These are phyloP conservation scores for Procambarus virginalis DNA, from an alignment of 1,140 invertebrate species.

Conservation along the genomic window DNA sequence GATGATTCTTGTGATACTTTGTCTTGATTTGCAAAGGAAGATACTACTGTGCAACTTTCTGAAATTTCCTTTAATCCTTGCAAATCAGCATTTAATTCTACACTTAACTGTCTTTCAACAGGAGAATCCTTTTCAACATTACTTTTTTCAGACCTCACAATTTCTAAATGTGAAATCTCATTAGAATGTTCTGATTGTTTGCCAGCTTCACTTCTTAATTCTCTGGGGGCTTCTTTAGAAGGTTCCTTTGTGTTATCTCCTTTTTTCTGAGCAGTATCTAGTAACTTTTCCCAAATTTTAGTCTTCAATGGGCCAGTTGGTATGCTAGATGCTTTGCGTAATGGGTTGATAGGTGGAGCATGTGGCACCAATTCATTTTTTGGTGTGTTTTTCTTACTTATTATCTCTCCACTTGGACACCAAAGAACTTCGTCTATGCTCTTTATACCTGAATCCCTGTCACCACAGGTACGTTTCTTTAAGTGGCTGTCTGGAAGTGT, in stretches of 20 bases:
- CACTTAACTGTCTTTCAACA: neutral
- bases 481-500: neutral
- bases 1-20: neutral
- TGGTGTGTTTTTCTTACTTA: neutral
- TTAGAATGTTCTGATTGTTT: neutral
- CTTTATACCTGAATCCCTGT: neutral
- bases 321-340: neutral
- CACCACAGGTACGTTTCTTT: neutral
- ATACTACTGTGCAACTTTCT: neutral
- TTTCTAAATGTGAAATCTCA: neutral
- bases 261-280: constrained; percentile 40
- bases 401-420: neutral
- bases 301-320: constrained; percentile 18
- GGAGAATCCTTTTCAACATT: neutral
- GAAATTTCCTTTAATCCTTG: neutral
- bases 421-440: neutral
- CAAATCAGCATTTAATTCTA: neutral
- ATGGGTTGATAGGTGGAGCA: neutral
- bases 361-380: neutral
- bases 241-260: constrained; percentile 17
- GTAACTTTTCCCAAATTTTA: constrained; percentile 42
- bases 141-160: neutral
- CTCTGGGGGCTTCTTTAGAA: constrained; percentile 14
- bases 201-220: neutral
- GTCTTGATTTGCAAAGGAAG: neutral